Evolutionary conservation across 2,113 vertebrate species (phyloP).

Genomic region (Theristicus caerulescens): DNA sequence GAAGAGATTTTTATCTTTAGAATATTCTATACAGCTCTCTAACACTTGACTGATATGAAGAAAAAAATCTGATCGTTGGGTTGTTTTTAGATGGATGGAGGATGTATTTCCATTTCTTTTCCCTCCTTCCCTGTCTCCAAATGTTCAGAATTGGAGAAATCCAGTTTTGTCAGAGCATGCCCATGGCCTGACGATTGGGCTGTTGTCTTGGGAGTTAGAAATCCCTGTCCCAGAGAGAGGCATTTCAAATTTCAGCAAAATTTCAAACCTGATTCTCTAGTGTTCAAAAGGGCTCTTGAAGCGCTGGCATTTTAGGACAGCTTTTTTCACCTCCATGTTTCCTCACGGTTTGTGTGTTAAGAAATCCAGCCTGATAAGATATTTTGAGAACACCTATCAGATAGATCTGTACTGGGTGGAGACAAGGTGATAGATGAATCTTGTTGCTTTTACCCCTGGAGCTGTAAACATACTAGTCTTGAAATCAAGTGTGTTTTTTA

Average conservation of each 20-base stretch:
- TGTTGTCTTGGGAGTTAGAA: background rate
- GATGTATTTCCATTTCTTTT: background rate
- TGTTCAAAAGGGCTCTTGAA: background rate
- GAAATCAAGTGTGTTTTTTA: background rate
- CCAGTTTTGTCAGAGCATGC: background rate
- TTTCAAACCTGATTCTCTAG: background rate
- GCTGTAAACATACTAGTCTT: slow-evolving; percentile 8
- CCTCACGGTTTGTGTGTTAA: background rate
- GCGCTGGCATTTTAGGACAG: background rate
- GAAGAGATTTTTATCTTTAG: slow-evolving; percentile 19
- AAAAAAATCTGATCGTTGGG: background rate
- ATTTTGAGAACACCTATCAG: slow-evolving; percentile 38
- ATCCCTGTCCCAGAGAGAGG: background rate
- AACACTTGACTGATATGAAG: slow-evolving; percentile 5
- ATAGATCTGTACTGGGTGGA: slow-evolving; percentile 3
- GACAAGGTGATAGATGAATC: slow-evolving; percentile 32
- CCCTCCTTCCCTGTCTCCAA: background rate
- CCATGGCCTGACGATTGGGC: background rate
- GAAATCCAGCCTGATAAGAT: background rate
- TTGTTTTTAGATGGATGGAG: background rate
- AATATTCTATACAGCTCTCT: background rate
- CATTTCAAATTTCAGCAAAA: background rate
- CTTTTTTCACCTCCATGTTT: slow-evolving; percentile 13
- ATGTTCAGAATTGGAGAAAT: background rate
- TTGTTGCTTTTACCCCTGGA: slow-evolving; percentile 4